phyloP scores from a whole-genome alignment of 2,888 invertebrate species.

The Pristionchus japonicus region DNA sequence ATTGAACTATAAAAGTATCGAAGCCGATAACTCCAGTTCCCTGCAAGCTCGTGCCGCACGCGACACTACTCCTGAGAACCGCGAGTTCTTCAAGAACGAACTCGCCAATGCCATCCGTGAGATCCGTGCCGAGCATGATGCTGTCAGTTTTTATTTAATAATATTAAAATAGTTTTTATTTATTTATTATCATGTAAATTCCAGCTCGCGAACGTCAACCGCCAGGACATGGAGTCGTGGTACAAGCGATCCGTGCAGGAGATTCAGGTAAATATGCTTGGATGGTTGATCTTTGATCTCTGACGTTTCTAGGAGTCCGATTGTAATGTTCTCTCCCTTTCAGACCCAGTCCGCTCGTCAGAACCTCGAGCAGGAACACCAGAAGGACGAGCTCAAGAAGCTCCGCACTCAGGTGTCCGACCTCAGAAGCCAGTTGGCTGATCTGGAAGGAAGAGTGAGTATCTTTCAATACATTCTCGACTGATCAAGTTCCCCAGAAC shows the following conservation, averaged over 20 bases:
- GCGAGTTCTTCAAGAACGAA: slow-evolving; percentile 79
- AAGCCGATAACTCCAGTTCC: slow-evolving; percentile 76
- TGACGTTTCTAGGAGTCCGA: no score
- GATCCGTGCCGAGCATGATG: slow-evolving; percentile 78
- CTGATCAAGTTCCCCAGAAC: background rate
- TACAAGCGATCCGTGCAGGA: slow-evolving; percentile 79
- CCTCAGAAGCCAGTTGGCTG: slow-evolving; percentile 77
- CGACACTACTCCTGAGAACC: slow-evolving; percentile 78
- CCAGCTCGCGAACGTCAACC: slow-evolving; percentile 75
- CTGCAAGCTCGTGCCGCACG: slow-evolving; percentile 78
- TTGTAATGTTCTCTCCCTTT: no score
- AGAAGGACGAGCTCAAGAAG: slow-evolving; percentile 77
- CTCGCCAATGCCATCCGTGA: slow-evolving; percentile 78
- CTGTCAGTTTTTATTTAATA: slow-evolving; percentile 64
- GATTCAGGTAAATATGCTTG: slow-evolving; percentile 75
- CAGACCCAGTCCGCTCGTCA: slow-evolving; percentile 76
- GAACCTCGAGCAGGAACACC: slow-evolving; percentile 77
- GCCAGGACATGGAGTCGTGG: slow-evolving; percentile 77
- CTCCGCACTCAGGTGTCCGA: slow-evolving; percentile 77
- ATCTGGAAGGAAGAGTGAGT: slow-evolving; percentile 76
- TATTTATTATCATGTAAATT: background rate
- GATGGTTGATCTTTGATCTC: no score
- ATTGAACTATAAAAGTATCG: no score
- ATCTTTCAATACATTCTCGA: slow-evolving; percentile 47
- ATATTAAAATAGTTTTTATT: background rate